Conservation (phyloP, 2,797 vertebrate genomes). For the Alectoris magna region DNA sequence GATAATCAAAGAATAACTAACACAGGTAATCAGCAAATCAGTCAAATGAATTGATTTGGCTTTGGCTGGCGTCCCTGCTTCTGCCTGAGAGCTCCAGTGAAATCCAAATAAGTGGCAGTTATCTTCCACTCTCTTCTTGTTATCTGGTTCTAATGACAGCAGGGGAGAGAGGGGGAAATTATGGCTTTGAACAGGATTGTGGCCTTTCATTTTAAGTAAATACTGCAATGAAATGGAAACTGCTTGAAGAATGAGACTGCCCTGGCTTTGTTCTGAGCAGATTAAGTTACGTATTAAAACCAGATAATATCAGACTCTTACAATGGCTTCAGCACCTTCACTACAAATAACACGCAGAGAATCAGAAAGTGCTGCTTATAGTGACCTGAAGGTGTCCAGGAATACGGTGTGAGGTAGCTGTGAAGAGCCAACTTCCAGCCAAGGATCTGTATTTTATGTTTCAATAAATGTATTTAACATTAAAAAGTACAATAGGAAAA, state of each 20-base stretch:
- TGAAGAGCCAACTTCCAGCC: slow-evolving; percentile 23
- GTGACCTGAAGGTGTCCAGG: not conserved
- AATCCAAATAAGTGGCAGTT: slow-evolving; percentile 70
- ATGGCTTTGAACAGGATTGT: slow-evolving; percentile 50
- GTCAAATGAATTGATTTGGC: slow-evolving; percentile 85
- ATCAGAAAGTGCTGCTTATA: not conserved
- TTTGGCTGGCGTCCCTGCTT: slow-evolving; percentile 76
- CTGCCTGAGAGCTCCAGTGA: slow-evolving; percentile 73
- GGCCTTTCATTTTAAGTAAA: slow-evolving; percentile 54
- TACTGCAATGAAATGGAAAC: slow-evolving; percentile 45
- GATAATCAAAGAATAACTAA: slow-evolving; percentile 78
- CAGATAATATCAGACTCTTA: not conserved
- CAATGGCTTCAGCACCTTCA: not conserved
- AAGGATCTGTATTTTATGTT: slow-evolving; percentile 38
- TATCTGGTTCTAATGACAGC: slow-evolving; percentile 67
- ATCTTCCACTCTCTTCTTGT: slow-evolving; percentile 70
- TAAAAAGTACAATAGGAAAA: not conserved
- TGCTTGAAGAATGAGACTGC: slow-evolving; percentile 17
- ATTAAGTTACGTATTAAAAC: slow-evolving; percentile 51
- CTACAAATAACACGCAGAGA: not conserved
- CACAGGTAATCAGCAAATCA: slow-evolving; percentile 84
- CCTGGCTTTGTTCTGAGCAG: slow-evolving; percentile 4
- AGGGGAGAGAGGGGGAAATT: slow-evolving; percentile 32
- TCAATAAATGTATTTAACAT: slow-evolving; percentile 2
- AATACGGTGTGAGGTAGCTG: not conserved